Evolutionary conservation across 2,888 invertebrate species (phyloP).

Genomic region (Amphipoea lucens): DNA sequence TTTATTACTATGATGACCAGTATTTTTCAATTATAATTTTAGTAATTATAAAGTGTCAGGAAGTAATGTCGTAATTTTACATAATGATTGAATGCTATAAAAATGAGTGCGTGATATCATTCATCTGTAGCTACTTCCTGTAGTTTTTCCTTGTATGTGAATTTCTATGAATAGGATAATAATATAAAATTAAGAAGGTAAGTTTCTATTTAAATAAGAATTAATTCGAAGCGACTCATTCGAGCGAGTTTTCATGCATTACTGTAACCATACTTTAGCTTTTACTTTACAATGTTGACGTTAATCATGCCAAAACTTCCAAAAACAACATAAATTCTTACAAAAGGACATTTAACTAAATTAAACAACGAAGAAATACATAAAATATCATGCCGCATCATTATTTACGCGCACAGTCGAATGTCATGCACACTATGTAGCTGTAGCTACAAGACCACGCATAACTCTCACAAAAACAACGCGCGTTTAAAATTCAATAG

Average conservation of each 20-base stretch:
- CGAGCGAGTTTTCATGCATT: background rate
- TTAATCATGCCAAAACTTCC: conserved; percentile 27
- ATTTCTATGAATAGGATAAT: background rate
- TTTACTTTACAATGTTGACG: conserved; percentile 1
- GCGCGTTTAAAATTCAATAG: conserved; percentile 58
- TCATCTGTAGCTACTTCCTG: background rate
- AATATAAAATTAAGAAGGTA: background rate
- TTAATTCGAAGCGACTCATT: background rate
- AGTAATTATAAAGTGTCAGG: background rate
- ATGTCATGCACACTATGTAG: conserved; percentile 46
- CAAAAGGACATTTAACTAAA: background rate
- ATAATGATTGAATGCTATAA: conserved; percentile 1
- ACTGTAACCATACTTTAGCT: background rate
- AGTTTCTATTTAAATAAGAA: background rate
- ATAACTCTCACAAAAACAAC: conserved; percentile 51
- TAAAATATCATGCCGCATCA: conserved; percentile 34
- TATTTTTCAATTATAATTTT: background rate
- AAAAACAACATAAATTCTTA: conserved; percentile 8
- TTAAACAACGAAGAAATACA: conserved; percentile 6
- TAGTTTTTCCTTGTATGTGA: conserved; percentile 1
- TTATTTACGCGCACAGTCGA: conserved; percentile 35
- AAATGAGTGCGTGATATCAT: background rate
- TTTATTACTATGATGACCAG: background rate
- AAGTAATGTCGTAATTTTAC: background rate
- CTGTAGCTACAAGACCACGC: conserved; percentile 25